Percentiles rank a stretch among this genome's conserved stretches.
Conservation (phyloP, 2,797 vertebrate species). For the Hoplostethus atlanticus region DNA sequence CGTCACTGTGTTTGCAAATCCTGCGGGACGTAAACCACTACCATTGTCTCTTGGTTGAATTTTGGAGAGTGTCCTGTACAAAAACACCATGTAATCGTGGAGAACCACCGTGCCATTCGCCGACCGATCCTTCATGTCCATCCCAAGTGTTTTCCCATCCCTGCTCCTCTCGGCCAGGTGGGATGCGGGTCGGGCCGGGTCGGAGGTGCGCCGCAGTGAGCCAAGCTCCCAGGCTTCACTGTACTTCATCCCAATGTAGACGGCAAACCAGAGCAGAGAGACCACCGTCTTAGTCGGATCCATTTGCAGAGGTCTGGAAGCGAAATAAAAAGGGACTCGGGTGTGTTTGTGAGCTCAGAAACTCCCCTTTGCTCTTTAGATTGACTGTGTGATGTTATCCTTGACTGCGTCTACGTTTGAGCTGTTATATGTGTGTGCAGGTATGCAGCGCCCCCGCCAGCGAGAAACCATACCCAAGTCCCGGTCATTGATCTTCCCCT, state of each 20-base stretch:
- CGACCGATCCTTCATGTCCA: neutral
- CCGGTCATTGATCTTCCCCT: no score
- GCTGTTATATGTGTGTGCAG: neutral
- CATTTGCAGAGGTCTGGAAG: neutral
- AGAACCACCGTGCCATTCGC: neutral
- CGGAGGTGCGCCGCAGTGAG: neutral
- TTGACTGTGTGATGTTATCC: no score
- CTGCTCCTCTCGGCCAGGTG: neutral
- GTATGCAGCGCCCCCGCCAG: neutral
- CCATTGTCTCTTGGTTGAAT: neutral
- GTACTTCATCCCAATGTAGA: neutral
- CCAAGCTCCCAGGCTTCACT: neutral
- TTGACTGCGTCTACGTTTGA: neutral
- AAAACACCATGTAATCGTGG: constrained; percentile 11
- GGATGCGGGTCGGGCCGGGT: no score
- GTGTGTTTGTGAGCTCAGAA: neutral
- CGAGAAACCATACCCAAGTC: neutral
- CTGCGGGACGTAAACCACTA: neutral
- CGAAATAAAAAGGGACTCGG: neutral
- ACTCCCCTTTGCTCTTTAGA: neutral
- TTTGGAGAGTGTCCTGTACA: neutral
- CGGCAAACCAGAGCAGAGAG: neutral
- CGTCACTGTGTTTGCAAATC: neutral
- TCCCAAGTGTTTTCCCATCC: no score
- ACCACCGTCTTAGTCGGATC: neutral